These are phyloP conservation scores for Sebastes baramenuke DNA, from an alignment of 2,797 vertebrate genomes.

Conservation along the genomic window DNA sequence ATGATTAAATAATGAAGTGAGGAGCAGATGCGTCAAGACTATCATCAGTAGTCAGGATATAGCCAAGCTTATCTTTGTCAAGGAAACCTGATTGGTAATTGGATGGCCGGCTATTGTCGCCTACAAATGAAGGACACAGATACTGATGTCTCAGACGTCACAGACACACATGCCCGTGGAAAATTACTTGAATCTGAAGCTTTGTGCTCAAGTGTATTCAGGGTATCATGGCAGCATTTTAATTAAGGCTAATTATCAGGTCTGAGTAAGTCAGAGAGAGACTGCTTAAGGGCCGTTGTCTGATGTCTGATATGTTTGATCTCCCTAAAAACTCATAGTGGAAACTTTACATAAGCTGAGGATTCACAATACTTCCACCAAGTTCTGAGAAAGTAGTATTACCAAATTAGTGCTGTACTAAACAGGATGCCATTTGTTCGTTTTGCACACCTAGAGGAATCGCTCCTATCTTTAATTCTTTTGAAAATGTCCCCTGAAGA, in stretches of 20 bases:
- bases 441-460: background rate
- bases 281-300: background rate
- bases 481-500: slow-evolving; percentile 6
- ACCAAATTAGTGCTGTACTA: background rate
- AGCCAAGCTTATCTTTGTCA: slow-evolving; percentile 35
- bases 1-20: slow-evolving; percentile 48
- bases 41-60: slow-evolving; percentile 24
- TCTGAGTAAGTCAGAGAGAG: slow-evolving; percentile 22
- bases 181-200: slow-evolving; percentile 34
- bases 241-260: slow-evolving; percentile 65
- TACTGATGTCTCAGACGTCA: slow-evolving; percentile 22
- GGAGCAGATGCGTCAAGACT: slow-evolving; percentile 18
- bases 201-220: slow-evolving; percentile 23
- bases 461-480: background rate
- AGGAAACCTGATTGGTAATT: slow-evolving; percentile 26
- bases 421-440: background rate
- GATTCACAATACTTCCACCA: slow-evolving; percentile 1
- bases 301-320: slow-evolving; percentile 12
- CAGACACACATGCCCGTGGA: slow-evolving; percentile 23
- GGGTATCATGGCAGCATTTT: slow-evolving; percentile 36
- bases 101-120: slow-evolving; percentile 27
- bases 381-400: background rate
- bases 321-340: background rate
- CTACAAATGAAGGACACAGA: slow-evolving; percentile 37
- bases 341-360: background rate